Percentiles rank a stretch among this genome's conserved stretches.
These are phyloP conservation scores for Trichonephila clavata DNA, from an alignment of 1,140 invertebrate species.

Conservation along the genomic window DNA sequence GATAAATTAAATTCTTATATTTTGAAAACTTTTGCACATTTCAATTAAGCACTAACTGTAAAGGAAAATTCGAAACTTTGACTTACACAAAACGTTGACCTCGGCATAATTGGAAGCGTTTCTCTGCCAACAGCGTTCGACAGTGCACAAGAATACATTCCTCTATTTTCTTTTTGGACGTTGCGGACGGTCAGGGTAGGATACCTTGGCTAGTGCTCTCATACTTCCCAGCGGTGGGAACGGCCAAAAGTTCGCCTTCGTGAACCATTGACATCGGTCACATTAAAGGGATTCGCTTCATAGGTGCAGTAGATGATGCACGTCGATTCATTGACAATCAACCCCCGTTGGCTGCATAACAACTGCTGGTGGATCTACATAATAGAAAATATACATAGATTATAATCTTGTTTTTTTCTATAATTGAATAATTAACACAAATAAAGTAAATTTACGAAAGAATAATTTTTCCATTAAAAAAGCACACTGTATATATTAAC, in stretches of 20 bases:
- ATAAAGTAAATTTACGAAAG: no score
- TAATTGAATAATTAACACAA: background rate
- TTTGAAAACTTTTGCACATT: no score
- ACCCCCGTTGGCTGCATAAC: conserved; percentile 78
- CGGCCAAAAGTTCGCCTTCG: conserved; percentile 76
- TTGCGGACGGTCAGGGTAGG: conserved; percentile 87
- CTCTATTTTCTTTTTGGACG: conserved; percentile 88
- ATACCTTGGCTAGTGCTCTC: conserved; percentile 50
- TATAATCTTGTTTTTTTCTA: background rate
- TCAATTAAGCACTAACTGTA: no score
- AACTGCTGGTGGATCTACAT: conserved; percentile 78
- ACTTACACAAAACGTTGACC: conserved; percentile 84
- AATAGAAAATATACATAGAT: background rate
- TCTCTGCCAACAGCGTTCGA: conserved; percentile 88
- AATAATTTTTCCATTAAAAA: no score
- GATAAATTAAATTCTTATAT: no score
- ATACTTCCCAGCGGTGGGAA: conserved; percentile 63
- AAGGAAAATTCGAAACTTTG: background rate
- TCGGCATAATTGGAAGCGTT: conserved; percentile 79
- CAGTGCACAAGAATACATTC: conserved; percentile 89
- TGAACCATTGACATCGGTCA: conserved; percentile 78
- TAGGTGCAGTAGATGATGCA: conserved; percentile 78
- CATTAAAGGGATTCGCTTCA: conserved; percentile 78
- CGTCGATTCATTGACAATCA: conserved; percentile 78
- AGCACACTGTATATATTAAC: no score